Conservation (phyloP, 1,140 invertebrate genomes). For the Drosophila erecta region DNA sequence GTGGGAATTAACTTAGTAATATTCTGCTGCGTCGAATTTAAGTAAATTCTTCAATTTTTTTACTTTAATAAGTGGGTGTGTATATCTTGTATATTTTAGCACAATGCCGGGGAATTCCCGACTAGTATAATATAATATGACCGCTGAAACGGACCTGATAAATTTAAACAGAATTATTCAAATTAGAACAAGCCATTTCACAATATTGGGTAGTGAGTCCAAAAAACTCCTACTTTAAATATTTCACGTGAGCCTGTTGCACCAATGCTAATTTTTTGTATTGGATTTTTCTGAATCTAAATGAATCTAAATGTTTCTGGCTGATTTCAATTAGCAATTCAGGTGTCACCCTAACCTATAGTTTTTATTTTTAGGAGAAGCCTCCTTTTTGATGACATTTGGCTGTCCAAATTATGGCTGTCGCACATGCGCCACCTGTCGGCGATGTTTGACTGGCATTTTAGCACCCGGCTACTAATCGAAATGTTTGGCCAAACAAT, state of each 20-base stretch:
- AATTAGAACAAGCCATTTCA: slow-evolving; percentile 10
- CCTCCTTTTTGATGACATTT: slow-evolving; percentile 50
- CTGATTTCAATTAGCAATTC: slow-evolving; percentile 66
- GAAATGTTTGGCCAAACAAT: slow-evolving; percentile 56
- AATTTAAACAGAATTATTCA: slow-evolving; percentile 22
- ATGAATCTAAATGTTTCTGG: slow-evolving; percentile 45
- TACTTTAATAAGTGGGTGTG: too few species aligned
- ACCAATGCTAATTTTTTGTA: slow-evolving; percentile 6
- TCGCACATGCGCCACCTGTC: slow-evolving; percentile 60
- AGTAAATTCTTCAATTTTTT: not conserved
- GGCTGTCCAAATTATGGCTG: slow-evolving; percentile 40
- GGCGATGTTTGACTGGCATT: slow-evolving; percentile 43
- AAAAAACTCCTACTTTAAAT: not conserved
- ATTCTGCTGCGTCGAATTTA: too few species aligned
- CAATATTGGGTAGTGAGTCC: not conserved
- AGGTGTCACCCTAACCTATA: slow-evolving; percentile 23
- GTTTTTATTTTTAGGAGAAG: slow-evolving; percentile 8
- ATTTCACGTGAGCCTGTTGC: not conserved
- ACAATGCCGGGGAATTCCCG: slow-evolving; percentile 1
- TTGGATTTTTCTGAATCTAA: not conserved
- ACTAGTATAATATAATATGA: not conserved
- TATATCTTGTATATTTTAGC: not conserved
- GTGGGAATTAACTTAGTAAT: slow-evolving; percentile 1
- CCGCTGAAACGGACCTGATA: not conserved
- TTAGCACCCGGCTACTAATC: slow-evolving; percentile 60